Evolutionary conservation across 2,797 vertebrate genomes (phyloP), one percentile per base, ranked within the genome.

Genomic region (Rhabdomys pumilio): DNA sequence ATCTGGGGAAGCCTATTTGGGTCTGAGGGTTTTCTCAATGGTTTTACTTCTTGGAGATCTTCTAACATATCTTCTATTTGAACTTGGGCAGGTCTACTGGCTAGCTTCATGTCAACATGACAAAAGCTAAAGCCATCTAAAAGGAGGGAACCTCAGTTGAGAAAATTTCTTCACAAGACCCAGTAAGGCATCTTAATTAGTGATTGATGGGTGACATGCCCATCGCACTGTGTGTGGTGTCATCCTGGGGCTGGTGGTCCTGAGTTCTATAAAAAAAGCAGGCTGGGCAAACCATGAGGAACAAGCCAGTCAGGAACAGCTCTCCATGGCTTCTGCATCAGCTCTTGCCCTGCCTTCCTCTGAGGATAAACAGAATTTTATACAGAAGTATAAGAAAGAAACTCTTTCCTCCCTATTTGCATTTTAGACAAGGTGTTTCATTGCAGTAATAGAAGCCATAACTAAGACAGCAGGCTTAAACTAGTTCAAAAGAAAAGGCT

Each of bases 11-110:
- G 65, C 63, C 44, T 65, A 29, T 6, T 85, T 83, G 77, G 57
- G 44, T 73, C 81, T 93, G 50, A 24, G 4, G 1, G 14, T 67
- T 59, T 77, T 17, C 8, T 87, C 22, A 26, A 6, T 72, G 24
- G 11, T 47, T 90, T 89, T 26, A 20, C 47, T 93, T 94, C 69
- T 88, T 20, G 14, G 72, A 91, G 75, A 26, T 41, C n/a, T 79
- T 96, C 89, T 41, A 34, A 11, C 12, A 72, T 76, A 65, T 83
- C 6, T 47, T 34, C 5, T 47, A 22, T 72, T 95, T 41, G 47
- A 59, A 55, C 38, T 44, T 77, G 73, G 38, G 24, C 6, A 88
- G 59, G 59, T 24, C 63, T 88, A 61, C 90, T 83, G 57, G 59
- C 22, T 63, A 44, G 14, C 61, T 83, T 83, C 44, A 29, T 4